A percentile compares a stretch with the other conserved stretches of the same genome.
phyloP scores from a whole-genome alignment of 2,113 vertebrate genomes.

The Butastur rufipennis region DNA sequence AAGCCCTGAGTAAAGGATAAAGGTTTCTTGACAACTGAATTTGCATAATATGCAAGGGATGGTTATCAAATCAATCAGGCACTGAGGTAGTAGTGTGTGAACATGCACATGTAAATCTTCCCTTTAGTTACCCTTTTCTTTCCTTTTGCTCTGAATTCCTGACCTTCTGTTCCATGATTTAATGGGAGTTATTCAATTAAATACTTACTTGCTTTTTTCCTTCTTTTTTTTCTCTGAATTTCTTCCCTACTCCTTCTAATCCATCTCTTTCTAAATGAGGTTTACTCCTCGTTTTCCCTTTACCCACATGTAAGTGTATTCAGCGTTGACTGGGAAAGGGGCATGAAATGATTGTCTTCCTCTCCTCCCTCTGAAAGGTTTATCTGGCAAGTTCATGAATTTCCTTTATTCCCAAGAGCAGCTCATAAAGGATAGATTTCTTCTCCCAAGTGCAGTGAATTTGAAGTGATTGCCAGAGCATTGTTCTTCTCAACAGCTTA shows the following conservation, averaged over 20 bases:
- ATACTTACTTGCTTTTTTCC: not conserved
- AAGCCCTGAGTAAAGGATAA: not conserved
- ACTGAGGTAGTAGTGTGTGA: not conserved
- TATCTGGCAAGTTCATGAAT: slow-evolving; percentile 3
- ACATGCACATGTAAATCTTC: not conserved
- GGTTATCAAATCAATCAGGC: not conserved
- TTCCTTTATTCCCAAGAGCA: slow-evolving; percentile 14
- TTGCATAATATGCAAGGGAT: not conserved
- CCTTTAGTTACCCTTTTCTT: not conserved
- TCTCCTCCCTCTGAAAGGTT: not conserved
- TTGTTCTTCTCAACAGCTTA: slow-evolving; percentile 4
- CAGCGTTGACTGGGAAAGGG: not conserved
- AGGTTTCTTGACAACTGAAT: not conserved
- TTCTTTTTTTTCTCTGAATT: not conserved
- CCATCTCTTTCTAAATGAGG: not conserved
- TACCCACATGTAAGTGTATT: not conserved
- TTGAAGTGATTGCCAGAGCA: not conserved
- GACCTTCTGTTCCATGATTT: not conserved
- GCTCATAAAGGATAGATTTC: not conserved
- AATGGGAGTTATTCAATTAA: not conserved
- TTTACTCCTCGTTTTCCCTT: not conserved
- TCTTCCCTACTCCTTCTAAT: not conserved
- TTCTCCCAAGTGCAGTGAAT: not conserved
- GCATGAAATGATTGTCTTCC: not conserved
- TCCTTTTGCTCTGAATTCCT: not conserved